Conservation (phyloP, 2,888 invertebrate species). For the Heteromurus nitidus region DNA sequence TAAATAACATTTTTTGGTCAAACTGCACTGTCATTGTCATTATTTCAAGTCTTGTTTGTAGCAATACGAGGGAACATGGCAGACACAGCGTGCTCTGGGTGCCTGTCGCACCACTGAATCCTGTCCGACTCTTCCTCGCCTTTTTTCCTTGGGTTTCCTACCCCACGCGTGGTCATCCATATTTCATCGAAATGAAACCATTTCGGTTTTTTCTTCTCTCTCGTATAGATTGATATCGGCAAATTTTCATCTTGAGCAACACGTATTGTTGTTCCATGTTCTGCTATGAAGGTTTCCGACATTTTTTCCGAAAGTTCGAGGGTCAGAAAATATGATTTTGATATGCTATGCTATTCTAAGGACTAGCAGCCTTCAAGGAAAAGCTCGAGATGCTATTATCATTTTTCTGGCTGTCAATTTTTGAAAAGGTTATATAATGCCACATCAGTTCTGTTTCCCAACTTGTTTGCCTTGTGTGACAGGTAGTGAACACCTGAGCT, state of each 20-base stretch:
- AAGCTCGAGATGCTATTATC: no score
- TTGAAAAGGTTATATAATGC: neutral
- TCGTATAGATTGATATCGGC: slow-evolving; percentile 19
- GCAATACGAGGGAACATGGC: neutral
- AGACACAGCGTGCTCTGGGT: slow-evolving; percentile 18
- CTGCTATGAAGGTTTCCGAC: no score
- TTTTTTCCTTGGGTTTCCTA: neutral
- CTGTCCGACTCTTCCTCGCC: slow-evolving; percentile 13
- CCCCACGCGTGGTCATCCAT: slow-evolving; percentile 54
- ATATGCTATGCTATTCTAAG: no score
- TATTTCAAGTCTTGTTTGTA: slow-evolving; percentile 37
- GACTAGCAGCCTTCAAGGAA: no score
- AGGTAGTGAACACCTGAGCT: no score
- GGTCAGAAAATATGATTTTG: no score
- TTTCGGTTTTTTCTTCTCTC: neutral
- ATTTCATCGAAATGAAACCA: slow-evolving; percentile 51
- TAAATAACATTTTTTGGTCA: slow-evolving; percentile 45
- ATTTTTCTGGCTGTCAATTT: neutral
- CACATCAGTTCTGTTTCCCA: no score
- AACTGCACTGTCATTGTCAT: slow-evolving; percentile 57
- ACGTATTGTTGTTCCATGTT: slow-evolving; percentile 34
- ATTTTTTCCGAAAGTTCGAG: no score
- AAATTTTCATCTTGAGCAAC: slow-evolving; percentile 1
- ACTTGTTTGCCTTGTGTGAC: no score
- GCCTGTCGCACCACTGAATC: slow-evolving; percentile 30